Base-by-base conservation (phyloP, 2,113 vertebrate species). In the Macrotus californicus region DNA sequence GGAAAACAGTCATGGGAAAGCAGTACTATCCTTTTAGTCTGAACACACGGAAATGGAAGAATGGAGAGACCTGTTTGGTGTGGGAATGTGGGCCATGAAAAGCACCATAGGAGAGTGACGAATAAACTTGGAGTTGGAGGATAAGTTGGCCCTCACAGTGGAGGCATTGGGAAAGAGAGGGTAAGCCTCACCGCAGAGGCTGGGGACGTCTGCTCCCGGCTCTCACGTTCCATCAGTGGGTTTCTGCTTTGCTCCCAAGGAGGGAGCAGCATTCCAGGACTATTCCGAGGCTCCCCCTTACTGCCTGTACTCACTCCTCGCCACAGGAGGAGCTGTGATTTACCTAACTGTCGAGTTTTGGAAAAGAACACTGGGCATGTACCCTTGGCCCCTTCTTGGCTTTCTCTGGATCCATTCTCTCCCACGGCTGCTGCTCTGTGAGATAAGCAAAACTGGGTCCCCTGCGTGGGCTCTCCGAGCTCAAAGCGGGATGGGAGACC, bases 201-300 rank as follows among this genome's bases (percentile, higher is more conserved):
- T 46, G 56, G 36, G 6, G 0, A 72, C 16, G 4, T 3, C 18
- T 0, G 1, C 52, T 36, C 9, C 34, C n/a, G 5, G 26, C 6
- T 46, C 15, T 41, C 9, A 13, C 1, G 36, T 31, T 18, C 19
- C 4, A 22, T 64, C 43, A 39, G 11, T 5, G 34, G 14, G 3
- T 15, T 41, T 82, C 77, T 43, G 39, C 10, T 72, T 77, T 19
- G 29, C 12, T 48, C 61, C 29, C 19, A 19, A 36, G 77, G 14
- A 84, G 4, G 29, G 9, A 75, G 12, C 41, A 59, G 59, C 2
- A n/a, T 22, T 31, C 34, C n/a, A 43, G 34, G 18, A 76, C 52
- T 67, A 29, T 26, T 31, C 36, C 64, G 66, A 50, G 29, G 43
- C 18, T 75, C 34, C 72, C 21, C 56, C 34, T 64, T 26, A 19